A percentile compares a stretch with the other conserved stretches of the same genome.
These are phyloP conservation scores for Tamias sibiricus DNA, from an alignment of 2,113 vertebrate genomes.

Conservation along the genomic window DNA sequence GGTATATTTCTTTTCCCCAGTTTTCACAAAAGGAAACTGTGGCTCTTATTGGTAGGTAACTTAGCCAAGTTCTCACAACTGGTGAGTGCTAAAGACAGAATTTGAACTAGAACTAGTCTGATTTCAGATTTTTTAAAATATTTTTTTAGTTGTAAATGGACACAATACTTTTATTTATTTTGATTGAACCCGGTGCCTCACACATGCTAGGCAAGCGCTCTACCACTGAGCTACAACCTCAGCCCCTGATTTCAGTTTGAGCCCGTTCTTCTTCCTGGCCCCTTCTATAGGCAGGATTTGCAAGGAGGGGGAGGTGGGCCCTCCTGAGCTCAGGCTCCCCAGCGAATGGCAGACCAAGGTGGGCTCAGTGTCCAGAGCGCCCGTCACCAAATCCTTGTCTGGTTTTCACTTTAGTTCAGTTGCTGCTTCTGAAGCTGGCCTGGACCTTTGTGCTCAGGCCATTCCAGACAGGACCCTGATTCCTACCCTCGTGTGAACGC, in stretches of 20 bases:
- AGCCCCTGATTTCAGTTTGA: not conserved
- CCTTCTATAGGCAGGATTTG: not conserved
- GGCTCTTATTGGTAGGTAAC: not conserved
- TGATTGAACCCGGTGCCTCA: too few relatives aligned
- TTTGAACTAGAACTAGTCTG: slow-evolving; percentile 3
- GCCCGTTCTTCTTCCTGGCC: too few relatives aligned
- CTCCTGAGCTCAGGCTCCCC: not conserved
- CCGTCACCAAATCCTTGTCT: not conserved
- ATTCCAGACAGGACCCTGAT: not conserved
- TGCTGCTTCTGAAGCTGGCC: not conserved
- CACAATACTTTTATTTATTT: too few relatives aligned
- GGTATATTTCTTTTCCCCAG: not conserved
- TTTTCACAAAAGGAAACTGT: slow-evolving; percentile 10
- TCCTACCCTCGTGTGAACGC: slow-evolving; percentile 7
- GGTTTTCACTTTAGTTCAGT: slow-evolving; percentile 16
- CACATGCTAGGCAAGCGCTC: too few relatives aligned
- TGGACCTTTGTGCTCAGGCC: not conserved
- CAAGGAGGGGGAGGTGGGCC: not conserved
- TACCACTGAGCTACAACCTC: too few relatives aligned
- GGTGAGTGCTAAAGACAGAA: not conserved
- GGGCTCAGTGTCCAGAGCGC: not conserved
- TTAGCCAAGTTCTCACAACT: not conserved
- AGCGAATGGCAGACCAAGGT: not conserved
- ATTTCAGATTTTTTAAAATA: not conserved
- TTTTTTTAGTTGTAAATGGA: too few relatives aligned